phyloP scores from a whole-genome alignment of 2,888 invertebrate species.

The Acronicta psi region DNA sequence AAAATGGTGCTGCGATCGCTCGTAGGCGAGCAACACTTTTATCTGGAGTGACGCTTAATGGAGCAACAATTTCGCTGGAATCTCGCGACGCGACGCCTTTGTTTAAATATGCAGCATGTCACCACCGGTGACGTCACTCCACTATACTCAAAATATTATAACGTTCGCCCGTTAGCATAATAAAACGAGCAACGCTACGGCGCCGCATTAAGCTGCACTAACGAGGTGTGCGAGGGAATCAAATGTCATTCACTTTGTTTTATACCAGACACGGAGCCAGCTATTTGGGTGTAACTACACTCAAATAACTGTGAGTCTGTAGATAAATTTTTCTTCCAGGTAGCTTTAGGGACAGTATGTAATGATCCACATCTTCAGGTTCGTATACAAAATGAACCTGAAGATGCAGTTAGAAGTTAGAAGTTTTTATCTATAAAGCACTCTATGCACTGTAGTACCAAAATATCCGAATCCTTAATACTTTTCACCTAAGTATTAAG shows the following conservation, averaged over 20 bases:
- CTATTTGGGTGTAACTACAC: constrained; percentile 15
- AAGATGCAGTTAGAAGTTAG: no score
- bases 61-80: constrained; percentile 55
- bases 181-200: constrained; percentile 81
- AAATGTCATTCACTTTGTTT: constrained; percentile 64
- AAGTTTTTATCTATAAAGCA: no score
- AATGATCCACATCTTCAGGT: no score
- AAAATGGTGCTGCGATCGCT: constrained; percentile 38
- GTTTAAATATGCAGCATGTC: constrained; percentile 83
- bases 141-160: constrained; percentile 83
- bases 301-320: constrained; percentile 11
- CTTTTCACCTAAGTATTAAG: no score
- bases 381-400: no score
- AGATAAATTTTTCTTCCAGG: not conserved
- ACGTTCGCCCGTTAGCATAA: constrained; percentile 83
- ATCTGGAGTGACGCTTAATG: constrained; percentile 58
- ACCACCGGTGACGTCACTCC: constrained; percentile 75
- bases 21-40: constrained; percentile 46
- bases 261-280: constrained; percentile 30
- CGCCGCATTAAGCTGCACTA: constrained; percentile 80
- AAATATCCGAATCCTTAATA: no score
- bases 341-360: not conserved
- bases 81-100: constrained; percentile 59
- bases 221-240: constrained; percentile 74
- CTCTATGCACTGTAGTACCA: no score